phyloP scores from a whole-genome alignment of 2,888 invertebrate species.

The Serripes groenlandicus region DNA sequence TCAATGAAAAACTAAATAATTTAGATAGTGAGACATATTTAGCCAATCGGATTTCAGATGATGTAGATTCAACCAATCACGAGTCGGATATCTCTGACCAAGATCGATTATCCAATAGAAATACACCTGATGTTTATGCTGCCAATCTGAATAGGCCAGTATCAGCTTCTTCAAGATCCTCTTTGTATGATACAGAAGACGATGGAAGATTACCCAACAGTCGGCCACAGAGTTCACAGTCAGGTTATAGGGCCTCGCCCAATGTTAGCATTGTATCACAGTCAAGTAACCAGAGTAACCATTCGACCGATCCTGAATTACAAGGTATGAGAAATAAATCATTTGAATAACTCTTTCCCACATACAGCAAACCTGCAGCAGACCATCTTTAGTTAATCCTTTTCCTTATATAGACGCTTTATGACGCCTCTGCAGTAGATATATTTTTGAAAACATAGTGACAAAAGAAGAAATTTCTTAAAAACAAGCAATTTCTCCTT shows the following conservation, averaged over 20 bases:
- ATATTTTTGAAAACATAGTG: too few relatives aligned
- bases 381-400: too few relatives aligned
- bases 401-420: too few relatives aligned
- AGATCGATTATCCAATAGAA: constrained; percentile 34
- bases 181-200: constrained; percentile 15
- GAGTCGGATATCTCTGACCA: constrained; percentile 35
- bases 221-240: constrained; percentile 20
- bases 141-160: constrained; percentile 62
- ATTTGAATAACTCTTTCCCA: too few relatives aligned
- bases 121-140: constrained; percentile 47
- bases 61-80: constrained; percentile 22
- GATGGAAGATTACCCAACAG: background rate
- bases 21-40: constrained; percentile 7
- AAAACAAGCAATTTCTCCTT: too few relatives aligned
- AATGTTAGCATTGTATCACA: constrained; percentile 30
- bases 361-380: too few relatives aligned
- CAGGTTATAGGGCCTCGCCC: constrained; percentile 27
- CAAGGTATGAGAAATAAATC: constrained; percentile 59
- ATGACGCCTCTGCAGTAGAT: too few relatives aligned
- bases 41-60: constrained; percentile 9
- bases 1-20: constrained; percentile 5
- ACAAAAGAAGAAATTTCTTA: too few relatives aligned
- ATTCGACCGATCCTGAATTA: constrained; percentile 47
- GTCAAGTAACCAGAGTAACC: constrained; percentile 27
- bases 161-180: constrained; percentile 38